Evolutionary conservation across 1,140 invertebrate species (phyloP).

Genomic region (Hyphantria cunea): DNA sequence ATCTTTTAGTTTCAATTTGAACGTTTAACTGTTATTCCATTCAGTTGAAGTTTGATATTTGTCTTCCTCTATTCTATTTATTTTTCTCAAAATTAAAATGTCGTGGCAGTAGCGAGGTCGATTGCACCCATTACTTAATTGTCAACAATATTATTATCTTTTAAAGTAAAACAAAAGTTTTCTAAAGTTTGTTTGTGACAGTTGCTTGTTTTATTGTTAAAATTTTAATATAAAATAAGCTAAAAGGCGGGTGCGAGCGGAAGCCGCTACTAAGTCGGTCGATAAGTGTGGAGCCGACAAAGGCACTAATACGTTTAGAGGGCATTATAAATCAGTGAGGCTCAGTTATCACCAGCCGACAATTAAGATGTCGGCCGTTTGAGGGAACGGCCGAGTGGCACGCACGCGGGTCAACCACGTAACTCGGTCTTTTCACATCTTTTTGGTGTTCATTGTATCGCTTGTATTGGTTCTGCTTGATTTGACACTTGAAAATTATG

Average conservation of each 20-base stretch:
- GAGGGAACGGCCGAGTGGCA: constrained; percentile 21
- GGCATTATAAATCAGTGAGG: constrained; percentile 60
- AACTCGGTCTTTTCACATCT: not conserved
- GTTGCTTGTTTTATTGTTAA: constrained; percentile 26
- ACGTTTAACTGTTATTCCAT: constrained; percentile 14
- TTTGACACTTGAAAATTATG: not conserved
- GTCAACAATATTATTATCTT: constrained; percentile 1
- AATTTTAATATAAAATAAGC: constrained; percentile 34
- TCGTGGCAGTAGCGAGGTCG: not conserved
- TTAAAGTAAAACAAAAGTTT: constrained; percentile 1
- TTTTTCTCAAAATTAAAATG: constrained; percentile 11
- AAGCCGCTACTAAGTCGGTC: constrained; percentile 46
- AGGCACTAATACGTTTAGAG: constrained; percentile 57
- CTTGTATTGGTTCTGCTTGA: too few relatives aligned
- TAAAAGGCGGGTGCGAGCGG: constrained; percentile 46
- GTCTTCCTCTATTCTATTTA: constrained; percentile 12
- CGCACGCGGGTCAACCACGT: constrained; percentile 5
- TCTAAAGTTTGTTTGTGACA: constrained; percentile 23
- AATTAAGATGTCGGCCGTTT: constrained; percentile 57
- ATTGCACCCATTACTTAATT: not conserved
- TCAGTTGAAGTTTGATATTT: constrained; percentile 21
- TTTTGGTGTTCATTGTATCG: constrained; percentile 1
- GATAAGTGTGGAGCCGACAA: constrained; percentile 62
- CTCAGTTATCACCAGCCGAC: constrained; percentile 47
- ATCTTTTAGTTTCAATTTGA: constrained; percentile 27